These are phyloP conservation scores for Helostoma temminkii DNA, from an alignment of 2,797 vertebrate species.

Conservation along the genomic window DNA sequence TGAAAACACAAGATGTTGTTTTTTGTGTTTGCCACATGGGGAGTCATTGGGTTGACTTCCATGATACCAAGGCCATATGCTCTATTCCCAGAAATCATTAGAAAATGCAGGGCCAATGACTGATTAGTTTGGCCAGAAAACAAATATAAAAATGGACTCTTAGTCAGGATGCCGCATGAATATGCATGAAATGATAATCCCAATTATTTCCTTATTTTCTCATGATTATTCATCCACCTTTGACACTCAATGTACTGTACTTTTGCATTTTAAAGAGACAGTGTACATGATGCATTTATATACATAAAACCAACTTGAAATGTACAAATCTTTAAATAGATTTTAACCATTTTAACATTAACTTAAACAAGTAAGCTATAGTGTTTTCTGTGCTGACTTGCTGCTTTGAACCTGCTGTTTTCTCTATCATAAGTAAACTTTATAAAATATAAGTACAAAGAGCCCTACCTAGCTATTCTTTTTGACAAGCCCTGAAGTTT, in stretches of 20 bases:
- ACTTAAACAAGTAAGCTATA: no score
- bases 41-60: neutral
- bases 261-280: neutral
- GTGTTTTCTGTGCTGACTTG: neutral
- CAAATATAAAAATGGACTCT: neutral
- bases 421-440: neutral
- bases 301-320: neutral
- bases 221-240: neutral
- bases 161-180: neutral
- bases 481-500: neutral
- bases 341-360: neutral
- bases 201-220: neutral
- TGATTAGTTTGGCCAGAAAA: neutral
- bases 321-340: neutral
- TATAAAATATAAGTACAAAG: neutral
- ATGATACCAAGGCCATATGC: neutral
- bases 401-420: neutral
- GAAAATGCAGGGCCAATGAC: neutral
- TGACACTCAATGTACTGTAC: no score
- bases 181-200: neutral
- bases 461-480: neutral
- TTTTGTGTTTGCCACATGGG: neutral
- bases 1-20: neutral
- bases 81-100: neutral
- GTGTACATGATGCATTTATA: neutral